Evolutionary conservation across 2,888 invertebrate genomes (phyloP), one percentile per base, ranked within the genome.

Genomic region (Acanthosoma haemorrhoidale): DNA sequence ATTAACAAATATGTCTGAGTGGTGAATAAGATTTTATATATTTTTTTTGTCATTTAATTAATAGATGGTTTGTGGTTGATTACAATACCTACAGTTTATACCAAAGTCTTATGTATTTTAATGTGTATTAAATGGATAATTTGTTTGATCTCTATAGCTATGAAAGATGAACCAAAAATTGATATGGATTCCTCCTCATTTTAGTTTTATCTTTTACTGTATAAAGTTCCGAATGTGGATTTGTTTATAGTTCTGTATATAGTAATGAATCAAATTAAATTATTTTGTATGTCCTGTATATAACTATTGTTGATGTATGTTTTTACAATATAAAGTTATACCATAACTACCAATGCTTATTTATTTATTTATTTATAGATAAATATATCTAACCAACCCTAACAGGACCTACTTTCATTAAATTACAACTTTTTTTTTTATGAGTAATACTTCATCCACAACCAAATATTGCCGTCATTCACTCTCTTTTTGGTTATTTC

Each of bases 281-380:
- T 72, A 72, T 72, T 72, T 72, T 72, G 70, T 72, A 72, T 70
- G 68, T 68, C 59, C 68, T 70, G 70, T 72, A 70, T 68, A 72
- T 72, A 72, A 67, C 25, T 43, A 68, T 43, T 68, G 68, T 72
- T 72, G 70, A 72, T 72, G 72, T 72, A 70, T 69, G 72, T 72
- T 72, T 68, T 72, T 72, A 72, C 70, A 72, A 72, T 72, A 72
- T 72, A 72, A 72, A 68, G 43, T 59, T 59, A 59, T 31, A 68
- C 38, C 31, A 68, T 68, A 59, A 59, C 34, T 38, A 15, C n/a
- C 11, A 25, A 34, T 59, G 29, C 29, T 29, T 68, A 18, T 41
- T 38, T 59, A 16, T 34, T 59, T 21, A 15, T n/a, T n/a, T n/a
- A n/a, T n/a, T n/a, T n/a, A n/a, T n/a, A n/a, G n/a, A n/a, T n/a